Base-by-base conservation (phyloP, 2,113 vertebrate genomes). In the Porphyrio hochstetteri region DNA sequence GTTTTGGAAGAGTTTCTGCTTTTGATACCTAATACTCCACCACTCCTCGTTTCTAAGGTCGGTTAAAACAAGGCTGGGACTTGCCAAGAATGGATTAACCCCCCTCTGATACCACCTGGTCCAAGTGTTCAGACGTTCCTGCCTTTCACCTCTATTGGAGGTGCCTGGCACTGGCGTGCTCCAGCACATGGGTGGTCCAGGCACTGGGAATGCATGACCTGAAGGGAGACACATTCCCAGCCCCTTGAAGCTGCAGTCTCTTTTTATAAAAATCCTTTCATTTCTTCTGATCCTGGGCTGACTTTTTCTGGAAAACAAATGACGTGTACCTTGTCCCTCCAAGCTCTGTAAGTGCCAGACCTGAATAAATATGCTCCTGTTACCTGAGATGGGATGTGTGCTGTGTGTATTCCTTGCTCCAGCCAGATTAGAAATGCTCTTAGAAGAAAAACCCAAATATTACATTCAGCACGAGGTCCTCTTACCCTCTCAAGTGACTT, bases 291-390 rank as follows among this genome's bases (percentile, higher is more conserved):
- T 84, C 91, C 81, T 82, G 93, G 77, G 91, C 83, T 96, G 91
- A 96, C 61, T 96, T 95, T 95, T 92, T 93, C 95, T 95, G 94
- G 82, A 93, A 95, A 94, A 69, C 38, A 25, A 85, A 71, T 93
- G 81, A 76, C 21, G 1, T 89, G 86, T 96, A 56, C 81, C 57
- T 89, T 96, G 84, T 96, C 91, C 96, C 53, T 92, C 83, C 19
- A 0, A 97, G 92, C 82, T 97, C 92, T 97, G 96, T 97, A 97
- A 97, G 94, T 89, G 89, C 96, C 95, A 96, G 91, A 92, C 93
- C 91, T 91, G 86, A 97, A 97, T 97, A 97, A 97, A 97, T 89
- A 72, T 95, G 89, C 91, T 96, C 95, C 95, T 97, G 50, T 93
- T 97, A 95, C 91, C 95, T 53, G 84, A 87, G 77, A 2, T 71